Evolutionary conservation across 2,113 vertebrate genomes (phyloP), one percentile per base, ranked within the genome.

Genomic region (Eurypyga helias): DNA sequence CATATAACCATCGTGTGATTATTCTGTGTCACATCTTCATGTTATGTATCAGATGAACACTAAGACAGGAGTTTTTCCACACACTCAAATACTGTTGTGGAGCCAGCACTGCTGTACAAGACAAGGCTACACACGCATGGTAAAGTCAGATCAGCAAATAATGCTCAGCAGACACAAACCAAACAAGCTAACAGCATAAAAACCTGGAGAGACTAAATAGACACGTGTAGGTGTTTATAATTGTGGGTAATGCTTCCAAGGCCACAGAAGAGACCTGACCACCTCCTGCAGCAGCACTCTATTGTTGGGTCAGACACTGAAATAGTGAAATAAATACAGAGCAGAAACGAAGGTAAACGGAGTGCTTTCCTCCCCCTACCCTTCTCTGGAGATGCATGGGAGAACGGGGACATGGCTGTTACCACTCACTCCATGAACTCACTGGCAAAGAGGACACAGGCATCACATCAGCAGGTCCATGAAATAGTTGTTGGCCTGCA

Each of bases 371-470:
- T 83, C 23, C 36, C 19, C 8, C 49, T 15, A 2, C 65, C 4
- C 43, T 54, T n/a, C 54, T 41, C 90, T 54, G 49, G 45, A 62
- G 13, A 52, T 0, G 0, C 3, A 4, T 0, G 8, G 14, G 46
- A 24, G 33, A 80, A 89, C 31, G 7, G 23, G 12, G 21, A 65
- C 31, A 18, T 2, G 25, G 41, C 31, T 46, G 41, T 48, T 34
- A 75, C 55, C 17, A 75, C 58, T 49, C 75, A 49, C 46, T 72
- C 34, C n/a, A 46, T 8, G 45, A 85, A 25, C 25, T 3, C 5
- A 62, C 34, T 17, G 36, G 36, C 38, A 83, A 31, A 90, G 26
- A 76, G 23, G 52, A 13, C 45, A 69, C 18, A 2, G 1, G n/a
- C 62, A 90, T 45, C 85, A 66, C 1, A 0, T 36, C 78, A 90